Percentiles rank a stretch among this genome's conserved stretches.
These are phyloP conservation scores for Lacanobia wlatinum DNA, from an alignment of 2,888 invertebrate species.

Conservation along the genomic window DNA sequence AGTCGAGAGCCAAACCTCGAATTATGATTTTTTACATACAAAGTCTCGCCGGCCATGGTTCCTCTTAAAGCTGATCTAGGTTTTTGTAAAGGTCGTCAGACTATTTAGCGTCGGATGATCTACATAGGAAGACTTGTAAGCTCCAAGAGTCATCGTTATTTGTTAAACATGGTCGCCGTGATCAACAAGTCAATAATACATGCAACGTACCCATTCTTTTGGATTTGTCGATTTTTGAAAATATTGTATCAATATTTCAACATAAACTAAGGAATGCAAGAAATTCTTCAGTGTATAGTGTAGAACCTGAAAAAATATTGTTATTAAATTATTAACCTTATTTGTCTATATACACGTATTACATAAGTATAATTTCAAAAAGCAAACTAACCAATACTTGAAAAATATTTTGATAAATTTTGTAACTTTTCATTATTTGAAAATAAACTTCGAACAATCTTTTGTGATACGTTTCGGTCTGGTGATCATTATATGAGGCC, in stretches of 20 bases:
- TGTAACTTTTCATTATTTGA: slow-evolving; percentile 22
- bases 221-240: background rate
- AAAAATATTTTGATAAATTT: slow-evolving; percentile 13
- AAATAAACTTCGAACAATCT: slow-evolving; percentile 1
- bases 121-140: too few species aligned
- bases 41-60: too few species aligned
- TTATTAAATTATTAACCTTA: background rate
- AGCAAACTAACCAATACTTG: slow-evolving; percentile 7
- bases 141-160: too few species aligned
- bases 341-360: background rate
- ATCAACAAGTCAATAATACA: background rate
- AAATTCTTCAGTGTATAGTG: slow-evolving; percentile 19
- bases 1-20: too few species aligned
- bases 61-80: too few species aligned
- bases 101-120: too few species aligned
- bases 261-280: slow-evolving; percentile 17
- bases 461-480: background rate
- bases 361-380: background rate
- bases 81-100: too few species aligned
- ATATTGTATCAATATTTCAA: slow-evolving; percentile 18
- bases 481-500: background rate
- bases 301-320: slow-evolving; percentile 7
- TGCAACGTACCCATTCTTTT: slow-evolving; percentile 11
- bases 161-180: too few species aligned
- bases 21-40: too few species aligned